phyloP scores from a whole-genome alignment of 2,888 invertebrate genomes.

The Notodonta ziczac region DNA sequence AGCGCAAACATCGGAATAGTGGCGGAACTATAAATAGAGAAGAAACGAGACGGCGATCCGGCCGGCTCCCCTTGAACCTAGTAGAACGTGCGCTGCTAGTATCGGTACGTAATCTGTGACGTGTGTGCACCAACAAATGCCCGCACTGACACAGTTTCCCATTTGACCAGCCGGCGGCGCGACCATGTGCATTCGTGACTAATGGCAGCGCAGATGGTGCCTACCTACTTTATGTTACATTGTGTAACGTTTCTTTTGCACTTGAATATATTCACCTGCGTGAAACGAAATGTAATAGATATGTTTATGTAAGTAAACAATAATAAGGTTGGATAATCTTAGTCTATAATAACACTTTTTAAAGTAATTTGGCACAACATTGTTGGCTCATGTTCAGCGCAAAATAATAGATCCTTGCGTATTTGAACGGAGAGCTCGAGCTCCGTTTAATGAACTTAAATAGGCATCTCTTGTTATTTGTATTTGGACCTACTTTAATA shows the following conservation, averaged over 20 bases:
- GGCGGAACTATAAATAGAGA: conserved; percentile 80
- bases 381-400: not conserved
- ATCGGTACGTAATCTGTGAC: conserved; percentile 72
- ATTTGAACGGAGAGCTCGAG: not conserved
- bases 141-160: conserved; percentile 80
- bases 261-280: conserved; percentile 45
- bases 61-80: conserved; percentile 84
- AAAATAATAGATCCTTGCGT: not conserved
- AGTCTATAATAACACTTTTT: not conserved
- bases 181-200: conserved; percentile 72
- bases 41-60: conserved; percentile 76
- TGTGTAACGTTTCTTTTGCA: conserved; percentile 42
- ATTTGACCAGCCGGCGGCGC: conserved; percentile 74
- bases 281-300: conserved; percentile 29
- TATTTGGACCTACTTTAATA: not conserved
- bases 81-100: conserved; percentile 61
- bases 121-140: conserved; percentile 72
- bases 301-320: conserved; percentile 21
- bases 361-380: not conserved
- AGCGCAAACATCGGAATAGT: conserved; percentile 78
- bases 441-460: not conserved
- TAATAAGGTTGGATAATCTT: conserved; percentile 12
- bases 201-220: conserved; percentile 63
- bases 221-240: conserved; percentile 46
- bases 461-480: not conserved